Base-by-base conservation (phyloP, 1,140 invertebrate species). In the Halesus radiatus region DNA sequence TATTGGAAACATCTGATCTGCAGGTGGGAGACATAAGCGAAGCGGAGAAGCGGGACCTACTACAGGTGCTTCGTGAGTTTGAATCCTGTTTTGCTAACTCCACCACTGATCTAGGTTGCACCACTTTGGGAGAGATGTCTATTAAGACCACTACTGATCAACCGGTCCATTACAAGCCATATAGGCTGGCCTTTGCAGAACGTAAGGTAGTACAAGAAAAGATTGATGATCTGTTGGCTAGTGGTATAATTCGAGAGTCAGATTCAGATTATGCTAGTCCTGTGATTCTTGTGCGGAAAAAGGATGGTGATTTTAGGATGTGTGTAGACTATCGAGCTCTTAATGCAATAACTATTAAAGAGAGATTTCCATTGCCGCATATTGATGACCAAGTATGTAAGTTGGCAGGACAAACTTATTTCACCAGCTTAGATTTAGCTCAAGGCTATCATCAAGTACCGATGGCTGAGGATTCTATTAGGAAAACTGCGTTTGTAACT, bases 341-440 rank as follows among this genome's bases (percentile, higher is more conserved):
- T n/a, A 54, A 54, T 20, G 53, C 53, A 16, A n/a, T 54, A 7
- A 54, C 53, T 16, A 54, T 54, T 6, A 54, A 54, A 15, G 53
- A 54, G 4, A 54, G 53, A n/a, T 54, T 54, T 54, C 53, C 53
- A 54, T 54, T n/a, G 53, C 53, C 13, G 16, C 53, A 54, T 54
- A 54, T 54, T n/a, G 4, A 54, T 54, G 53, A 54, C 3, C 53
- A 54, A 54, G 18, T 54, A 4, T 54, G 4, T 54, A 54, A 54
- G 53, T 54, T 54, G 18, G 53, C 53, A n/a, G 13, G 53, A 4
- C 4, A 54, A 54, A 54, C n/a, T 4, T 54, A 54, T 20, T 54
- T n/a, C n/a, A n/a, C 53, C 53, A 54, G 53, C 18, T 54, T 54
- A 54, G 53, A 54, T 54, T 54, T 54, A 54, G 53, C 18, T 54